These are phyloP conservation scores for Drosophila insularis DNA, from an alignment of 1,140 invertebrate species.

Conservation along the genomic window DNA sequence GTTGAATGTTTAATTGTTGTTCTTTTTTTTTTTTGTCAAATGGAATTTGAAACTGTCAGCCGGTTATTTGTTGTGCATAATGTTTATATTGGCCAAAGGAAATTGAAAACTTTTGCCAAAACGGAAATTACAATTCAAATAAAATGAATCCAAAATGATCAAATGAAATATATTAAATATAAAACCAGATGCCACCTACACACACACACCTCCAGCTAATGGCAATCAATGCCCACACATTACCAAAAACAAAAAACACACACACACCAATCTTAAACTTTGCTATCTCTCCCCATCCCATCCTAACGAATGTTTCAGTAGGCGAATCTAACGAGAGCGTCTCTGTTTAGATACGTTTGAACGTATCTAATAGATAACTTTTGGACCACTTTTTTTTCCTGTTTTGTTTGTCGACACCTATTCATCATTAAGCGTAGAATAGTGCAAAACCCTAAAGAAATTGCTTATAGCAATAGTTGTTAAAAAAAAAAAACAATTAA, in stretches of 20 bases:
- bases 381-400: slow-evolving; percentile 23
- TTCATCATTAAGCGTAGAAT: neutral
- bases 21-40: neutral
- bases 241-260: slow-evolving; percentile 9
- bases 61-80: neutral
- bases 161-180: neutral
- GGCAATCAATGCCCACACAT: slow-evolving; percentile 16
- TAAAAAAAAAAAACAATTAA: neutral
- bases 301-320: slow-evolving; percentile 29
- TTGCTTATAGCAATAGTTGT: neutral
- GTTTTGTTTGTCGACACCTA: slow-evolving; percentile 7
- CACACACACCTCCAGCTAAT: slow-evolving; percentile 4
- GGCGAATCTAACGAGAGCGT: slow-evolving; percentile 37
- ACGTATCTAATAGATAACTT: slow-evolving; percentile 44
- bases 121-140: slow-evolving; percentile 5
- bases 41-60: slow-evolving; percentile 4
- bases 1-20: neutral
- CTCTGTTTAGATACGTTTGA: slow-evolving; percentile 11
- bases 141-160: neutral
- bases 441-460: neutral
- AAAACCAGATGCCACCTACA: slow-evolving; percentile 2
- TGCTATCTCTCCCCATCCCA: slow-evolving; percentile 23
- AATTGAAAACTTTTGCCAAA: neutral
- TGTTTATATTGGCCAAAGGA: neutral
- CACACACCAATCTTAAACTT: slow-evolving; percentile 28